Evolutionary conservation across 2,113 vertebrate species (phyloP), one percentile per base, ranked within the genome.

Genomic region (Cavia aperea): DNA sequence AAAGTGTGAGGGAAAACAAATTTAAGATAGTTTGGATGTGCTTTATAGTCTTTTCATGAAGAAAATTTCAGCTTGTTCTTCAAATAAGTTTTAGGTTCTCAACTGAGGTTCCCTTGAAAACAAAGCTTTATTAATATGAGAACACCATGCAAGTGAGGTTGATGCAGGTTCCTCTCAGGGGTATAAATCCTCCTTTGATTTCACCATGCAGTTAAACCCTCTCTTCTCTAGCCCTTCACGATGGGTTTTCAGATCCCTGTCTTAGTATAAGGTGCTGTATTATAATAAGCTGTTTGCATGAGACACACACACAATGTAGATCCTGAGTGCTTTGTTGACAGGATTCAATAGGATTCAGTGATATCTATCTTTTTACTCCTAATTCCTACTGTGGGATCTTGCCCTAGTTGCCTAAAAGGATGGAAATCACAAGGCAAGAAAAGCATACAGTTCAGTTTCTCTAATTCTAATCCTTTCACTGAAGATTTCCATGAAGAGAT

Each of bases 401-500:
- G 26, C 1, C 31, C 46, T 15, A 54, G 19, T 51, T 82, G 5
- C 58, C 91, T 51, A 4, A 49, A 89, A 51, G 84, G 15, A 92
- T 16, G 36, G 39, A 63, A 89, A 54, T 51, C 81, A 11, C 49
- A 66, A 56, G 56, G 65, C 60, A 78, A 78, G 8, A 33, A n/a
- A 60, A 46, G 19, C 31, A 51, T 24, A 70, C 8, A 85, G 33
- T 58, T 88, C 23, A 70, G 49, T 39, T 72, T 79, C 85, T 78
- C 75, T 70, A 51, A 56, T 58, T 86, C 56, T 75, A 63, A 54
- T 82, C 14, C 54, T 90, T 68, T 84, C 43, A 88, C 83, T 94
- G 89, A 92, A 92, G 36, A 75, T n/a, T 60, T 94, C 91, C 70
- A 86, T 43, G 33, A 21, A 92, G 46, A 85, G n/a, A 81, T 39